A percentile compares a stretch with the other conserved stretches of the same genome.
Evolutionary conservation across 2,113 vertebrate genomes (phyloP).

Genomic region (Galbula dea): DNA sequence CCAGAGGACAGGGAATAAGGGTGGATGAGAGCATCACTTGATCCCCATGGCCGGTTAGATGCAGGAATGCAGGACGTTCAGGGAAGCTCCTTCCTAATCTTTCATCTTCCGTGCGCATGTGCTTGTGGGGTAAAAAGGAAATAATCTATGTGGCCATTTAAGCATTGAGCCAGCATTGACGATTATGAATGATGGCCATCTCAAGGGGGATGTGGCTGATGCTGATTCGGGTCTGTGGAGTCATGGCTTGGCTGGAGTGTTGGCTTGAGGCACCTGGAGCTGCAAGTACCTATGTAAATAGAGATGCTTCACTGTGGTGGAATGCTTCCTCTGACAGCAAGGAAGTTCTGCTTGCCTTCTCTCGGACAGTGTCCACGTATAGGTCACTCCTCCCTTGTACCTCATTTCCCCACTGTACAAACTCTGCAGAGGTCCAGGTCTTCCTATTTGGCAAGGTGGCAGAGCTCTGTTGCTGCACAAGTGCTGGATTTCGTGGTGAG

Average conservation of each 20-base stretch:
- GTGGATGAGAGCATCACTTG: not conserved
- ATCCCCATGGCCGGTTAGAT: rapidly evolving
- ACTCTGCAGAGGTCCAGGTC: not conserved
- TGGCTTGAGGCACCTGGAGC: not conserved
- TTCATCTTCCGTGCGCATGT: rapidly evolving
- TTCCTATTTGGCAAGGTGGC: rapidly evolving
- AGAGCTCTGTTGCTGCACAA: not conserved
- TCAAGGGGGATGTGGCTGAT: not conserved
- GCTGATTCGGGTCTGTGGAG: not conserved
- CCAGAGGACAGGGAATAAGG: not conserved
- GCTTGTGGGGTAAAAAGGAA: not conserved
- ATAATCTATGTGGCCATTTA: rapidly evolving
- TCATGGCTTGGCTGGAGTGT: not conserved
- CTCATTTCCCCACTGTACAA: not conserved
- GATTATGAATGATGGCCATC: not conserved
- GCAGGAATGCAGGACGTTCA: not conserved
- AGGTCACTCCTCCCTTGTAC: not conserved
- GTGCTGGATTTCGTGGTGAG: not conserved
- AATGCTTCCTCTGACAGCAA: not conserved
- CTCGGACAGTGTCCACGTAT: rapidly evolving
- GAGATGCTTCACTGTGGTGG: not conserved
- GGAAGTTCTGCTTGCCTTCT: not conserved
- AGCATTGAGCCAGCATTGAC: not conserved
- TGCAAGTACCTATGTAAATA: not conserved
- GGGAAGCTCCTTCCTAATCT: not conserved